Evolutionary conservation across 1,140 invertebrate genomes (phyloP), one percentile per base, ranked within the genome.

Genomic region (Globodera rostochiensis): DNA sequence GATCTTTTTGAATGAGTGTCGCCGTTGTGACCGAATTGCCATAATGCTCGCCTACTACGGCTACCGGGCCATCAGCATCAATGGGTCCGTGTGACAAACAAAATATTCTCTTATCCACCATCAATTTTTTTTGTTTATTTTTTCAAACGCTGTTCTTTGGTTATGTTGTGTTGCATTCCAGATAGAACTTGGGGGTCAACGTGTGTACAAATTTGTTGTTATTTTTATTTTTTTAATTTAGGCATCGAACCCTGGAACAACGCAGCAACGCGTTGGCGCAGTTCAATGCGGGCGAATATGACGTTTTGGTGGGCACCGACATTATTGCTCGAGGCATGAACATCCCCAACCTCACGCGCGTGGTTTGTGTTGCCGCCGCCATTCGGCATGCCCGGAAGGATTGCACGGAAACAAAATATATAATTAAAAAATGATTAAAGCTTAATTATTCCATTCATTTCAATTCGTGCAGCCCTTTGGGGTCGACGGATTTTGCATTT

Each of bases 281-380:
- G 7, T 80, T 80, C 21, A 80, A 80, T 19, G 13, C 11, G 15
- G 79, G 79, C 45, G 49, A 80, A 11, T 80, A 25, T 25, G 45
- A 80, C 21, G 36, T 80, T 47, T 21, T 80, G 45, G 50, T 80
- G 21, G 79, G 71, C 4, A 75, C 79, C 15, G 79, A 80, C 46
- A 19, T 80, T 36, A 80, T 80, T n/a, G 79, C 79, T 1, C 60
- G 79, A 25, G 79, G 79, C 46, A 73, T 80, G 47, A 80, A 80
- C 69, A 57, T 75, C 6, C 79, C 36, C 46, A 74, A 80, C 25
- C 64, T 80, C 25, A 47, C 53, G 49, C 66, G 70, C 21, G 70
- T 78, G 66, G 77, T 78, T n/a, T 46, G 75, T 53, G n/a, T 36
- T 36, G 25, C 25, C 25, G 25, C 25, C 25, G 25, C 25, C 25